phyloP scores from a whole-genome alignment of 2,797 vertebrate genomes.

The Amazona finschi region DNA sequence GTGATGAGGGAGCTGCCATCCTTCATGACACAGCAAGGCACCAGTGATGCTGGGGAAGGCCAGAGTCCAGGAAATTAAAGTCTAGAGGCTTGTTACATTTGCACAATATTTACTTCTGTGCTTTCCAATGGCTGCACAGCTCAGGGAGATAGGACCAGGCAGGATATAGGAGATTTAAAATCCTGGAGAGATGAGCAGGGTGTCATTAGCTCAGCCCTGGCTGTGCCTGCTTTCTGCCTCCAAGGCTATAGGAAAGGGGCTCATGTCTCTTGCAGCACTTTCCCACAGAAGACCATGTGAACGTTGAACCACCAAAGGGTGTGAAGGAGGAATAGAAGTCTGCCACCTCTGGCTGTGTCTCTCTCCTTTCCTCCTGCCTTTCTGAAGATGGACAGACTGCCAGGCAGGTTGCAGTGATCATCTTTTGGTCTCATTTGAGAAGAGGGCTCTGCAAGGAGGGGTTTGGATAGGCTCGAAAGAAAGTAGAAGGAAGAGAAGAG shows the following conservation, averaged over 20 bases:
- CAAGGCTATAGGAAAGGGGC: neutral
- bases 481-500: neutral
- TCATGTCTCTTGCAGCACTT: neutral
- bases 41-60: neutral
- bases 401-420: fast-evolving
- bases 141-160: neutral
- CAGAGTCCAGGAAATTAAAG: neutral
- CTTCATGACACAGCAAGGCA: fast-evolving
- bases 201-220: neutral
- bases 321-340: neutral
- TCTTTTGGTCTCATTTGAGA: neutral
- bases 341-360: fast-evolving
- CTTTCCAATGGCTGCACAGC: neutral
- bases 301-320: neutral
- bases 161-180: neutral
- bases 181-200: neutral
- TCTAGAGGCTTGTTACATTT: neutral
- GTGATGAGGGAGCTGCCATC: neutral
- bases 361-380: neutral
- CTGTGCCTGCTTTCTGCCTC: neutral
- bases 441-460: neutral
- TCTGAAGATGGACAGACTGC: fast-evolving
- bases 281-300: neutral
- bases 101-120: neutral
- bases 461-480: neutral